Evolutionary conservation across 1,140 invertebrate genomes (phyloP).

Genomic region (Drosophila setifemur): DNA sequence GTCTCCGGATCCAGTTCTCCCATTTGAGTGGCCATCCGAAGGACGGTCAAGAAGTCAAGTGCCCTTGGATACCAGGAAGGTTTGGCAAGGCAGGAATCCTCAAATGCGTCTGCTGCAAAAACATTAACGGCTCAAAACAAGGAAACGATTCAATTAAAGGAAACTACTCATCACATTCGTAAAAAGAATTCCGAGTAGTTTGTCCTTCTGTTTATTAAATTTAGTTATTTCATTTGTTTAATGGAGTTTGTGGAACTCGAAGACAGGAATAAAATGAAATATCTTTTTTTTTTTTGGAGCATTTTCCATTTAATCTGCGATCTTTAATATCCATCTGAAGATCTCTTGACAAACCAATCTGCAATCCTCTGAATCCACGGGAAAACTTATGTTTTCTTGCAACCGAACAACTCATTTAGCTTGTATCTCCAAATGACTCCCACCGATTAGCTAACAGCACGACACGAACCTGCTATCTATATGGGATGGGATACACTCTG

Average conservation of each 20-base stretch:
- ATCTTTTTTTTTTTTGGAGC: not conserved
- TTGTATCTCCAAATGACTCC: conserved; percentile 25
- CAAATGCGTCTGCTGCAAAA: conserved; percentile 18
- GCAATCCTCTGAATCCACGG: too few relatives aligned
- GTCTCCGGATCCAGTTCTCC: conserved; percentile 2
- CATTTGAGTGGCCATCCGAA: conserved; percentile 8
- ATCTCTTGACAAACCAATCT: not conserved
- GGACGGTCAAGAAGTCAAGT: not conserved
- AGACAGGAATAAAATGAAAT: too few relatives aligned
- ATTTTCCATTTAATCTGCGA: not conserved
- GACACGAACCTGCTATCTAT: too few relatives aligned
- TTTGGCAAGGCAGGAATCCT: not conserved
- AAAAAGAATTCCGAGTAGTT: not conserved
- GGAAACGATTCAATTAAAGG: not conserved
- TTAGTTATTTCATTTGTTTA: too few relatives aligned
- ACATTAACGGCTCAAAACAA: conserved; percentile 10
- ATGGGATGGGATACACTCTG: too few relatives aligned
- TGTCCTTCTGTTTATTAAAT: too few relatives aligned
- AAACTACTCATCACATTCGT: not conserved
- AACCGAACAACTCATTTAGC: conserved; percentile 13
- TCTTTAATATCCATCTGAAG: not conserved
- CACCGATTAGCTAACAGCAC: conserved; percentile 39
- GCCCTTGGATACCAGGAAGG: conserved; percentile 27
- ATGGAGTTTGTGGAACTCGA: too few relatives aligned
- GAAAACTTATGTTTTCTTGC: not conserved